Evolutionary conservation across 2,113 vertebrate species (phyloP), one percentile per base, ranked within the genome.

Genomic region (Pterocles gutturalis): DNA sequence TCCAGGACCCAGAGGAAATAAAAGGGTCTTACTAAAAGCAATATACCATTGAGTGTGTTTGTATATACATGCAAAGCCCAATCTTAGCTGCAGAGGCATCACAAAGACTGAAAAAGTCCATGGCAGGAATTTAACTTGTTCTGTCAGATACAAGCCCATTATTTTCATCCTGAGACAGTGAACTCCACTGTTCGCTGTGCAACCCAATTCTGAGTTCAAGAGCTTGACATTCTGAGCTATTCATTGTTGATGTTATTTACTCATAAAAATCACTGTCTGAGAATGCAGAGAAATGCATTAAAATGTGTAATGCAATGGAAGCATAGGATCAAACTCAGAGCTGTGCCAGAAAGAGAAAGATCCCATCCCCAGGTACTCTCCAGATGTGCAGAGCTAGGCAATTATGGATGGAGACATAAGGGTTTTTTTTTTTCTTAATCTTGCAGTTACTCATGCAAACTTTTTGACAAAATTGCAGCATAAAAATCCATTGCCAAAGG

Each of bases 21-120:
- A 97, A 96, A 95, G 83, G 92, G 89, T 91, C 96, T 95, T 96
- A 84, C 77, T 91, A 94, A 94, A 97, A 91, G 87, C 89, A 93
- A 69, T 96, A 95, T 92, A 89, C 57, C 83, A 82, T 87, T 75
- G 77, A 90, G 26, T 89, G 31, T 72, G 57, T 91, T 96, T 96
- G 86, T 92, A 85, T 95, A 61, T 72, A 79, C 51, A 60, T 57
- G 57, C 86, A 91, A 93, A 96, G 73, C 46, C 75, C 36, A 89
- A 14, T 75, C 45, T 72, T 64, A 67, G 65, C 65, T 95, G 28
- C 77, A 94, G 73, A 94, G 62, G 70, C 81, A 96, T 91, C 82
- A 66, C 81, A 83, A 94, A 78, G 61, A 69, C 41, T 76, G 76
- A 89, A 90, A 85, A 88, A 70, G n/a, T 34, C 87, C 66, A 69